Evolutionary conservation across 2,113 vertebrate genomes (phyloP).

Genomic region (Clarias batrachus): DNA sequence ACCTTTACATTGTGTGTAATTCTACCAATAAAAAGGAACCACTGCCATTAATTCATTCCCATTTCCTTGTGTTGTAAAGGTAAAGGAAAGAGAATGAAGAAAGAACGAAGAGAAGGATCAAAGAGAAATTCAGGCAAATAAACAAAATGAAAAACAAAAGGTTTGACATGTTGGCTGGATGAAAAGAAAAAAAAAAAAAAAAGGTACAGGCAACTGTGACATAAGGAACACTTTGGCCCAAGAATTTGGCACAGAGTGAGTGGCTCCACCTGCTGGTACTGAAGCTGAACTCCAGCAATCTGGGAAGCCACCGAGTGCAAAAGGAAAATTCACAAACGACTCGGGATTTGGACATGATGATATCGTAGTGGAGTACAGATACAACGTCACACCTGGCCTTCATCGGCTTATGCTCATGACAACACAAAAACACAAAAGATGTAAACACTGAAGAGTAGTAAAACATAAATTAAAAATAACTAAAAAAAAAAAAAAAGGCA

Average conservation of each 20-base stretch:
- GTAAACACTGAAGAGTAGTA: constrained; percentile 18
- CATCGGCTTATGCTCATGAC: constrained; percentile 28
- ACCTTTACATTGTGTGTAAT: neutral
- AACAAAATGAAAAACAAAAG: neutral
- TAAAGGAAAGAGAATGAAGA: neutral
- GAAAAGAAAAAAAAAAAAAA: neutral
- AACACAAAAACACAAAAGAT: constrained; percentile 20
- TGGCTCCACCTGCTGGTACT: constrained; percentile 64
- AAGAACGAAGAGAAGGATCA: neutral
- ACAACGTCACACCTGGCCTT: neutral
- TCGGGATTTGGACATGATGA: constrained; percentile 16
- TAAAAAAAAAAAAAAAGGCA: constrained; percentile 13
- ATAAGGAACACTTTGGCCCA: constrained; percentile 37
- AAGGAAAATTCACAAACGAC: neutral
- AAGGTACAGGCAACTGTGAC: constrained; percentile 6
- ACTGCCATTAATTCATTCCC: neutral
- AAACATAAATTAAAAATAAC: constrained; percentile 32
- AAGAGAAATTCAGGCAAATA: neutral
- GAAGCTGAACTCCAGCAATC: constrained; percentile 31
- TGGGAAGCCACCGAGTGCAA: constrained; percentile 7
- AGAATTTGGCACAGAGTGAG: constrained; percentile 59
- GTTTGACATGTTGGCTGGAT: neutral
- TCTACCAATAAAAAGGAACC: too few species aligned
- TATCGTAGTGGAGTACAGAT: neutral
- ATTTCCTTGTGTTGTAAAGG: neutral